A percentile compares a stretch with the other conserved stretches of the same genome.
Conservation (phyloP, 2,888 invertebrate species). For the Apeira syringaria region DNA sequence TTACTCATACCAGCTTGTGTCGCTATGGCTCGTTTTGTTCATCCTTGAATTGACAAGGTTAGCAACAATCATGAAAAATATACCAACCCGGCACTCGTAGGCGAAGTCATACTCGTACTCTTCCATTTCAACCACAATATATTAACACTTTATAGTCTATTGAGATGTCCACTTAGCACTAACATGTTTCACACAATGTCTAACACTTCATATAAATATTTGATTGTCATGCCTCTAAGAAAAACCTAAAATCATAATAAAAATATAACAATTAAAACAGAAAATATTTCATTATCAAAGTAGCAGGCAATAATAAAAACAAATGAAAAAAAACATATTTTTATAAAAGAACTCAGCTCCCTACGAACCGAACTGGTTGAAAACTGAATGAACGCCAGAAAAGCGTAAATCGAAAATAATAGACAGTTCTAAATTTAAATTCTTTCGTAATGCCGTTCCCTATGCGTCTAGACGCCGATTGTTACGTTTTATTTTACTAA, state of each 20-base stretch:
- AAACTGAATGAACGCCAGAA: constrained; percentile 76
- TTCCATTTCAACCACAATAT: constrained; percentile 60
- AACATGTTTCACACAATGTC: constrained; percentile 43
- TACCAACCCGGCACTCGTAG: constrained; percentile 86
- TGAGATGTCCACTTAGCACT: constrained; percentile 49
- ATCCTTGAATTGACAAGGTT: neutral
- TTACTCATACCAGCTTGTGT: too few relatives aligned
- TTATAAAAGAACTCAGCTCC: constrained; percentile 48
- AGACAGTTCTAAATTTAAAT: constrained; percentile 72
- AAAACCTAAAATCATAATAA: constrained; percentile 38
- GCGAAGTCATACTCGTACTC: constrained; percentile 86
- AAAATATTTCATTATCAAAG: constrained; percentile 23
- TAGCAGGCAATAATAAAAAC: constrained; percentile 16
- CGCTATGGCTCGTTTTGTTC: too few relatives aligned
- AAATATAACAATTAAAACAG: constrained; percentile 24
- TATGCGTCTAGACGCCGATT: constrained; percentile 53
- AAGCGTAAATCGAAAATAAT: constrained; percentile 69
- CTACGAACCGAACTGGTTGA: constrained; percentile 51
- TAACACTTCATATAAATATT: constrained; percentile 35
- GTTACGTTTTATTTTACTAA: constrained; percentile 11
- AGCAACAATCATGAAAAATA: constrained; percentile 24
- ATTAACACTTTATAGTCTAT: constrained; percentile 37
- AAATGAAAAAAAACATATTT: constrained; percentile 12
- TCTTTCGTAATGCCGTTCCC: constrained; percentile 66
- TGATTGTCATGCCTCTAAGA: constrained; percentile 27